These are phyloP conservation scores for Ditylenchus dipsaci DNA, from an alignment of 1,140 invertebrate genomes.

Conservation along the genomic window DNA sequence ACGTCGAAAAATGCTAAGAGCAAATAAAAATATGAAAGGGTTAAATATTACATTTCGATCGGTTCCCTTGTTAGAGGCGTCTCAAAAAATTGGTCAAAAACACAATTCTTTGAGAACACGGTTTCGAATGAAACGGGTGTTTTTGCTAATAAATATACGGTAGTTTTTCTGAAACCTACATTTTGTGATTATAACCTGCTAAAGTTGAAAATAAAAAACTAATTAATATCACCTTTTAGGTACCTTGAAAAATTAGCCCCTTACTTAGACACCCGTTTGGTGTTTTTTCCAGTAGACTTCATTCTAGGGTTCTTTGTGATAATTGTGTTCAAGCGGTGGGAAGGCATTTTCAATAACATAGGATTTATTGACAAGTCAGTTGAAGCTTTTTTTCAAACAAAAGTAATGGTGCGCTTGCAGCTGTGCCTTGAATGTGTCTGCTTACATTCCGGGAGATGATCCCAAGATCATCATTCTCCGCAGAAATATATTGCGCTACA, in stretches of 20 bases:
- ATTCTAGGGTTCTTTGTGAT: slow-evolving; percentile 13
- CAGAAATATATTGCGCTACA: slow-evolving; percentile 67
- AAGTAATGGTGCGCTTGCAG: neutral
- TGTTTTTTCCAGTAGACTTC: slow-evolving; percentile 1
- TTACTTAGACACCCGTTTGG: neutral
- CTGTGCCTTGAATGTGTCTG: slow-evolving; percentile 2
- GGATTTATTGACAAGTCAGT: slow-evolving; percentile 15
- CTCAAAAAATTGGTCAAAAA: no score
- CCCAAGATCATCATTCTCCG: neutral
- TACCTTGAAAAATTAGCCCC: neutral
- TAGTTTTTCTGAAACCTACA: no score
- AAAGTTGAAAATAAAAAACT: no score
- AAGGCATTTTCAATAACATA: slow-evolving; percentile 7
- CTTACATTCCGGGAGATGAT: slow-evolving; percentile 12
- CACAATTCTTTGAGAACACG: no score
- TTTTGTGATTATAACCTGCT: no score
- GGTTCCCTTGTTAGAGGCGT: no score
- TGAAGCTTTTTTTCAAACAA: neutral
- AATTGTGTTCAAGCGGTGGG: slow-evolving; percentile 13
- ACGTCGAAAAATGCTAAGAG: no score
- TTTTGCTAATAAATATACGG: no score
- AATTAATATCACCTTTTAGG: no score
- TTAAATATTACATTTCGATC: no score
- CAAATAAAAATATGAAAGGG: no score
- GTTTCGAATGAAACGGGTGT: no score